Base-by-base conservation (phyloP, 2,888 invertebrate species). In the Eristalis pertinax region DNA sequence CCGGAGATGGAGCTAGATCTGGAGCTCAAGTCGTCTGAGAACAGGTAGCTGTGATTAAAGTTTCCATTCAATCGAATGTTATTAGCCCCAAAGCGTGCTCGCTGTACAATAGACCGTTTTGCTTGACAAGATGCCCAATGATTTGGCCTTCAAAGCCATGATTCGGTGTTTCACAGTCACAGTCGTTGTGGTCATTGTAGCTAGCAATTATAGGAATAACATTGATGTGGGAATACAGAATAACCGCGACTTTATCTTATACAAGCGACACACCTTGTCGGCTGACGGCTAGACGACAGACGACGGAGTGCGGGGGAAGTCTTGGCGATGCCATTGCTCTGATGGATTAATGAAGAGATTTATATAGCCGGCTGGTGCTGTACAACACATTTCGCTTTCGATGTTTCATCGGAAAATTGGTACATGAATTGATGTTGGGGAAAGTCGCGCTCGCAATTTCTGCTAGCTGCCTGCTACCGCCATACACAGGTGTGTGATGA, bases 391-490 rank as follows among this genome's bases (percentile, higher is more conserved):
- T 87, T 87, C 87, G 87, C 87, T 87, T 87, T 87, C 87, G 79
- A 84, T 87, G 87, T 87, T 84, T 84, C 79, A 84, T 80, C 64
- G 84, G 72, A 87, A 87, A 87, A 87, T 87, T 87, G 87, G 87
- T 87, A 87, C 87, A 87, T 84, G 87, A 87, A 87, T 84, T 80
- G 87, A 87, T 87, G 87, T 87, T 87, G 87, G 75, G 75, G 87
- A 87, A 87, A 87, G 87, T 87, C 83, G 82, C 74, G 67, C 78
- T 84, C 70, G 86, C 86, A 77, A 68, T 79, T 82, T 65, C 70
- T 22, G 60, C 74, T 75, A 19, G 50, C 50, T 50, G 50, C 50
- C 50, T 50, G 19, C 50, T 50, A 19, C 50, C 50, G 19, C 50
- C 72, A 80, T 72, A 79, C 70, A 75, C 68, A 70, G 67, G 79